phyloP scores from a whole-genome alignment of 2,113 vertebrate species.

The Pholis gunnellus region DNA sequence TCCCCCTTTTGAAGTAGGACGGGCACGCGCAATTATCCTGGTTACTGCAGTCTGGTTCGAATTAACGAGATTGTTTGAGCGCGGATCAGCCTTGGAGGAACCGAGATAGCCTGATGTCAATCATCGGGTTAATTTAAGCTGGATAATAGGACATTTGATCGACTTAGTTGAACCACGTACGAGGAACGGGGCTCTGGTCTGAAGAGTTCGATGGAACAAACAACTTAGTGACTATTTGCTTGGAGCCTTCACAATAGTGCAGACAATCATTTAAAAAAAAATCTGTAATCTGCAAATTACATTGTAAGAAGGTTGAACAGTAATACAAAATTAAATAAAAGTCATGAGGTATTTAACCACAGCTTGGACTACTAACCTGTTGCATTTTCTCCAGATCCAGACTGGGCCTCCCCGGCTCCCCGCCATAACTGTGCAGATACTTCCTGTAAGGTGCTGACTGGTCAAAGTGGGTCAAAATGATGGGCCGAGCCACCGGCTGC shows the following conservation, averaged over 20 bases:
- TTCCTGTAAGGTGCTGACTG: constrained; percentile 90
- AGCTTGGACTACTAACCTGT: constrained; percentile 84
- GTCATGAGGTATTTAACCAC: neutral
- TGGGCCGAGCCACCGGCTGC: constrained; percentile 80
- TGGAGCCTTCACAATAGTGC: neutral
- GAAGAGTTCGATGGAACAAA: neutral
- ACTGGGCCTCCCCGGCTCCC: constrained; percentile 89
- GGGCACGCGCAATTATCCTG: too few species aligned
- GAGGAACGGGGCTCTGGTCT: too few species aligned
- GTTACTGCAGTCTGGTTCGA: too few species aligned
- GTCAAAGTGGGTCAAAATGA: constrained; percentile 88
- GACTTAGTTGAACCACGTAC: too few species aligned
- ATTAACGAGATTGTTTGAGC: too few species aligned
- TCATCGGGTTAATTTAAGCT: too few species aligned
- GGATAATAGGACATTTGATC: too few species aligned
- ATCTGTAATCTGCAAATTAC: neutral
- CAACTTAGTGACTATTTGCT: neutral
- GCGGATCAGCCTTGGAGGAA: too few species aligned
- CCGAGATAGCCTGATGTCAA: too few species aligned
- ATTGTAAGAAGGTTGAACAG: neutral
- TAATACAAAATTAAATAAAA: neutral
- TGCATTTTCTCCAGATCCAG: constrained; percentile 96
- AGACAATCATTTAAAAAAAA: too few species aligned
- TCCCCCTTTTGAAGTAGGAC: too few species aligned
- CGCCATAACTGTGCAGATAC: constrained; percentile 85